phyloP scores from a whole-genome alignment of 2,888 invertebrate species.

The Rapana venosa region DNA sequence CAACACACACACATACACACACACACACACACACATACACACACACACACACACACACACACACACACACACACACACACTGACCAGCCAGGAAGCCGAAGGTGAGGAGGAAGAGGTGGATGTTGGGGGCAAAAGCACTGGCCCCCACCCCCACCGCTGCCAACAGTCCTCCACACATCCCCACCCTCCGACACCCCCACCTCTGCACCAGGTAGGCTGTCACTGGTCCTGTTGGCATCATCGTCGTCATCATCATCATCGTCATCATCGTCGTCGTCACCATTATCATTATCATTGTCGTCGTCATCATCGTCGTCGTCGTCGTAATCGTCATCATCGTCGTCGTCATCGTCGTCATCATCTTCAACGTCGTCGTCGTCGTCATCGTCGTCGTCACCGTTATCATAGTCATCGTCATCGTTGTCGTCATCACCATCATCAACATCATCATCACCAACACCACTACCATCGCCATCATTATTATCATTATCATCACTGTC shows the following conservation, averaged over 20 bases:
- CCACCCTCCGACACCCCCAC: slow-evolving; percentile 45
- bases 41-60: slow-evolving; percentile 9
- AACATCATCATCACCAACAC: too few species aligned
- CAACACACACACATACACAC: slow-evolving; percentile 27
- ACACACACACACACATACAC: slow-evolving; percentile 26
- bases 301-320: background rate
- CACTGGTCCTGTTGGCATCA: slow-evolving; percentile 39
- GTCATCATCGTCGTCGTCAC: background rate
- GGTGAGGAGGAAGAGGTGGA: slow-evolving; percentile 42
- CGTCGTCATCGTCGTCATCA: background rate
- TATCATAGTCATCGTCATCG: background rate
- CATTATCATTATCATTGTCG: background rate
- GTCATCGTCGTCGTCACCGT: background rate
- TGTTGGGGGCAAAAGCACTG: slow-evolving; percentile 36
- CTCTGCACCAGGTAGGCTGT: slow-evolving; percentile 33
- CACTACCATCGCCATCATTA: too few species aligned
- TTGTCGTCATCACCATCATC: too few species aligned
- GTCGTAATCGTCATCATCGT: too few species aligned
- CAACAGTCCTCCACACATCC: slow-evolving; percentile 44
- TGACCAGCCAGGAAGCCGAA: slow-evolving; percentile 41
- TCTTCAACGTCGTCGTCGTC: background rate
- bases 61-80: slow-evolving; percentile 21
- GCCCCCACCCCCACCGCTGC: slow-evolving; percentile 37
- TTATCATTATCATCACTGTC: too few species aligned
- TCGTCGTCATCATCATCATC: slow-evolving; percentile 1